Evolutionary conservation across 2,888 invertebrate species (phyloP), one percentile per base, ranked within the genome.

Genomic region (Philereme transversata): DNA sequence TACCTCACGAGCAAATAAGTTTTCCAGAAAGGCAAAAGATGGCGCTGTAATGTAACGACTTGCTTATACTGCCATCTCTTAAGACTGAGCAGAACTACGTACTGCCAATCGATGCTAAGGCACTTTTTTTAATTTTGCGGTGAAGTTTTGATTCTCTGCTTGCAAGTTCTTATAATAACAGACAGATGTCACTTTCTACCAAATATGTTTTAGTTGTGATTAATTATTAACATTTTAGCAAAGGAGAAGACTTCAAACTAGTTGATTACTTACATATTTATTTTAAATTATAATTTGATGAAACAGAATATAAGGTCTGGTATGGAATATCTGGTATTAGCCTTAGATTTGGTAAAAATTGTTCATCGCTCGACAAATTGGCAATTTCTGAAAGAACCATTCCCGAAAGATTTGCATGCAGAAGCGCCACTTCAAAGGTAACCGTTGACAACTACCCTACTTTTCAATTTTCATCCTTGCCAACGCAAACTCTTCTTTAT

Each of bases 341-440:
- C n/a, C n/a, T n/a, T n/a, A n/a, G n/a, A n/a, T n/a, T n/a, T 38
- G 38, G 5, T 5, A 36, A 5, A 34, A 9, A 51, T 51, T 41
- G n/a, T 51, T 51, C 66, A 75, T 77, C 70, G 67, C 74, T 65
- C 67, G 64, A 63, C 69, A 84, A 85, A 87, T 87, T 87, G 86
- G 5, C 84, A 84, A 86, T 88, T 81, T 74, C 72, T 66, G 70
- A 75, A 68, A 73, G 71, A 71, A 71, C 69, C 74, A 72, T 73
- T 72, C 74, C 77, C 75, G 72, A 74, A 70, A 81, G 81, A 90
- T 91, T 90, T 91, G 90, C 88, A 91, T 91, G 92, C 92, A 90
- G 92, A 91, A 91, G 92, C 89, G 87, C 89, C 87, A 88, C 88
- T 90, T 90, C 92, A 91, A 92, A 92, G 89, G 86, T 83, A 86